Evolutionary conservation across 2,888 invertebrate genomes (phyloP).

Genomic region (Diaperis boleti): DNA sequence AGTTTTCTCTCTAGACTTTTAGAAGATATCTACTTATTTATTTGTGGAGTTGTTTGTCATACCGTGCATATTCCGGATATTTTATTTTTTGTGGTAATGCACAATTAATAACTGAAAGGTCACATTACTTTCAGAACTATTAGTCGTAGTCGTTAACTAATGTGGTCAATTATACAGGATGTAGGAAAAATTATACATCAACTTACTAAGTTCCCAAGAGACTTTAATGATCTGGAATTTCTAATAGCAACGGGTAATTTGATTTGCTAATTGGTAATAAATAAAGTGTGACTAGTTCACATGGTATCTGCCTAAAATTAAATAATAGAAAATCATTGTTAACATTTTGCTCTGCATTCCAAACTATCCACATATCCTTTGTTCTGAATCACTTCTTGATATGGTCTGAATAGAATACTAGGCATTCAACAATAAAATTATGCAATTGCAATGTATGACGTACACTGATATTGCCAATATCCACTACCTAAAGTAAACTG

Average conservation of each 20-base stretch:
- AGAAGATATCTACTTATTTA: slow-evolving; percentile 48
- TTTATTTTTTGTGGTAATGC: slow-evolving; percentile 28
- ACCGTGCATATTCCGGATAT: slow-evolving; percentile 24
- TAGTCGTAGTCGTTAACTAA: slow-evolving; percentile 22
- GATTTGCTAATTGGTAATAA: too few species aligned
- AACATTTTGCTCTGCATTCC: neutral
- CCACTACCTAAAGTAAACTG: too few species aligned
- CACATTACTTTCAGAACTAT: slow-evolving; percentile 29
- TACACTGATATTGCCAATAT: too few species aligned
- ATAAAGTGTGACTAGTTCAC: too few species aligned
- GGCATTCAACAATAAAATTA: slow-evolving; percentile 7
- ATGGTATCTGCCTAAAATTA: too few species aligned
- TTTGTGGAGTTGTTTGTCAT: slow-evolving; percentile 44
- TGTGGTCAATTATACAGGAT: slow-evolving; percentile 26
- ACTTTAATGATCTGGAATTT: too few species aligned
- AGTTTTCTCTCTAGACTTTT: slow-evolving; percentile 54
- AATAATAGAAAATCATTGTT: slow-evolving; percentile 11
- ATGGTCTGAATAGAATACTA: slow-evolving; percentile 8
- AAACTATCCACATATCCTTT: neutral
- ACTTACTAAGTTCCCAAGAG: too few species aligned
- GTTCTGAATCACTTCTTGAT: slow-evolving; percentile 10
- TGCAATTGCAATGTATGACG: too few species aligned
- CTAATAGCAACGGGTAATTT: too few species aligned
- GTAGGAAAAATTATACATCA: too few species aligned
- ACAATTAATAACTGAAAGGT: slow-evolving; percentile 28